Percentiles rank a stretch among this genome's conserved stretches.
These are phyloP conservation scores for Epistrophella euchroma DNA, from an alignment of 2,888 invertebrate genomes.

Conservation along the genomic window DNA sequence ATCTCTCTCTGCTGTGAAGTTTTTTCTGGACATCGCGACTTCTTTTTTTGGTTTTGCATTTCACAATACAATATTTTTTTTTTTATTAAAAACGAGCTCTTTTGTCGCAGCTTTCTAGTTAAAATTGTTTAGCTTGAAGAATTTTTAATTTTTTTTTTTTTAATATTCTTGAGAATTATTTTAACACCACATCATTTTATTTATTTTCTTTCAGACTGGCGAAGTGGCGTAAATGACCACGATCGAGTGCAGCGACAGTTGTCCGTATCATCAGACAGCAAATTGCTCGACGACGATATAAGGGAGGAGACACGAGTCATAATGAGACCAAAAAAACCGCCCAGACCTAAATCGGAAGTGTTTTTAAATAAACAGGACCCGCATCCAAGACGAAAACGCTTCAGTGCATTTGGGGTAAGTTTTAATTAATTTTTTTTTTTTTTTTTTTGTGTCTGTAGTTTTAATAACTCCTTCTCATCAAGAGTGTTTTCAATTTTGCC, in stretches of 20 bases:
- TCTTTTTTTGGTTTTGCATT: not conserved
- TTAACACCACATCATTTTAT: not conserved
- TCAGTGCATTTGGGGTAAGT: conserved; percentile 98
- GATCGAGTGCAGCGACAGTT: conserved; percentile 94
- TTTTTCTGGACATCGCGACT: not conserved
- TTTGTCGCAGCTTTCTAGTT: not conserved
- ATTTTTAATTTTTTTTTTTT: not conserved
- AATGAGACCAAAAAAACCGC: conserved; percentile 95
- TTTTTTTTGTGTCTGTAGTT: no score
- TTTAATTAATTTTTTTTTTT: not conserved
- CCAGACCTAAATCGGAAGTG: conserved; percentile 98
- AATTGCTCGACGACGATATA: conserved; percentile 94
- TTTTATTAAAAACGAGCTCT: not conserved
- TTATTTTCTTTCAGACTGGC: conserved; percentile 88
- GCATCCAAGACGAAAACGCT: conserved; percentile 93
- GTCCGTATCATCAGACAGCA: conserved; percentile 96
- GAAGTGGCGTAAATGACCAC: conserved; percentile 89
- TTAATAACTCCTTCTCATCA: no score
- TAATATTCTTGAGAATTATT: not conserved
- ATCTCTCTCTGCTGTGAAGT: not conserved
- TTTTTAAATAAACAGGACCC: conserved; percentile 91
- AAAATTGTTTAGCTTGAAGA: not conserved
- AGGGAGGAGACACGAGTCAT: conserved; percentile 95
- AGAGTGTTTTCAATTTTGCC: no score
- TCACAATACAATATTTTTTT: not conserved